Evolutionary conservation across 2,113 vertebrate genomes (phyloP).

Genomic region (Triplophysa rosa): DNA sequence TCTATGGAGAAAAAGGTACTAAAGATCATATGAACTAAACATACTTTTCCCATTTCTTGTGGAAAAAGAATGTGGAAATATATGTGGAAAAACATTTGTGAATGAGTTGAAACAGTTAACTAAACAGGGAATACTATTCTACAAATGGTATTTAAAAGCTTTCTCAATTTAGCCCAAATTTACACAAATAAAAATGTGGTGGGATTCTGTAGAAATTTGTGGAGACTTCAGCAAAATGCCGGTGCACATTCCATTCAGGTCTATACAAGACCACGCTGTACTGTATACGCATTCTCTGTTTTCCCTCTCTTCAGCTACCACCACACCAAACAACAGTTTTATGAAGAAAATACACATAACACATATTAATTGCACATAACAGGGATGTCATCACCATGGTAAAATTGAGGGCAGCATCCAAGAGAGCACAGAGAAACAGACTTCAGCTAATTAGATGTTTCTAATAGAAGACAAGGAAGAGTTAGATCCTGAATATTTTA

Average conservation of each 20-base stretch:
- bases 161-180: not conserved
- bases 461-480: constrained; percentile 12
- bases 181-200: not conserved
- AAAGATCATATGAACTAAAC: not conserved
- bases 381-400: constrained; percentile 39
- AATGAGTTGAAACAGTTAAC: no score
- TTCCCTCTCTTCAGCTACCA: constrained; percentile 8
- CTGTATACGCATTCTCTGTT: not conserved
- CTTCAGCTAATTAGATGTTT: constrained; percentile 2
- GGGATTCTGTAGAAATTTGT: not conserved
- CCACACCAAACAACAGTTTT: constrained; percentile 22
- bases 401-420: constrained; percentile 1
- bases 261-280: constrained; percentile 1
- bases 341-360: constrained; percentile 35
- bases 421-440: not conserved
- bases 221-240: not conserved
- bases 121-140: not conserved
- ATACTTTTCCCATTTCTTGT: no score
- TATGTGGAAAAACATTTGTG: no score
- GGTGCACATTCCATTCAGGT: constrained; percentile 4
- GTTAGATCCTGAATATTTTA: constrained; percentile 10
- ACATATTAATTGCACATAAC: constrained; percentile 29
- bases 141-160: no score
- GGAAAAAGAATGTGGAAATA: no score
- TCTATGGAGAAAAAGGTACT: not conserved